Percentiles rank a stretch among this genome's conserved stretches.
phyloP scores from a whole-genome alignment of 1,140 invertebrate species.

The Capitella teleta region DNA sequence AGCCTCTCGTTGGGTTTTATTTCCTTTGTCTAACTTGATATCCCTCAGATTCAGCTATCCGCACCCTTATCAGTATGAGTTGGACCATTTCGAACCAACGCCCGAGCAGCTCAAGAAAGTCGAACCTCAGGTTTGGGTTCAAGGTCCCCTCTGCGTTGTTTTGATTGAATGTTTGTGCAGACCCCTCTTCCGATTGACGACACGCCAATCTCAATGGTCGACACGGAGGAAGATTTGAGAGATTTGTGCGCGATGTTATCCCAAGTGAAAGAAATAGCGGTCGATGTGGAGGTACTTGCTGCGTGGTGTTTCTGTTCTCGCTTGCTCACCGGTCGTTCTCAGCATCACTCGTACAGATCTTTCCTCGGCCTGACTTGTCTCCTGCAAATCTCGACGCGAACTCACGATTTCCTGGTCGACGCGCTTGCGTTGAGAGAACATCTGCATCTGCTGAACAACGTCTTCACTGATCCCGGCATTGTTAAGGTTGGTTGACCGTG shows the following conservation, averaged over 20 bases:
- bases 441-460: constrained; percentile 72
- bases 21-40: too few species aligned
- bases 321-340: too few species aligned
- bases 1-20: neutral
- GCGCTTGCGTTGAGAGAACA: constrained; percentile 69
- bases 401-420: constrained; percentile 85
- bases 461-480: constrained; percentile 82
- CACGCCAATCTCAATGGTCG: constrained; percentile 58
- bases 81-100: constrained; percentile 48
- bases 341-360: constrained; percentile 71
- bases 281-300: constrained; percentile 76
- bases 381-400: constrained; percentile 82
- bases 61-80: constrained; percentile 83
- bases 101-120: constrained; percentile 18
- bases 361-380: constrained; percentile 79
- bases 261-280: constrained; percentile 59
- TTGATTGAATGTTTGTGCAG: too few species aligned
- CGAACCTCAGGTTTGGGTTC: constrained; percentile 17
- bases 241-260: constrained; percentile 56
- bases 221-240: constrained; percentile 54
- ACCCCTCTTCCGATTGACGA: constrained; percentile 32
- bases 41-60: constrained; percentile 52
- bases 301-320: too few species aligned
- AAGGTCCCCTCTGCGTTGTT: neutral
- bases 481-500: constrained; percentile 62